These are phyloP conservation scores for Synanceia verrucosa DNA, from an alignment of 2,797 vertebrate genomes.

Conservation along the genomic window DNA sequence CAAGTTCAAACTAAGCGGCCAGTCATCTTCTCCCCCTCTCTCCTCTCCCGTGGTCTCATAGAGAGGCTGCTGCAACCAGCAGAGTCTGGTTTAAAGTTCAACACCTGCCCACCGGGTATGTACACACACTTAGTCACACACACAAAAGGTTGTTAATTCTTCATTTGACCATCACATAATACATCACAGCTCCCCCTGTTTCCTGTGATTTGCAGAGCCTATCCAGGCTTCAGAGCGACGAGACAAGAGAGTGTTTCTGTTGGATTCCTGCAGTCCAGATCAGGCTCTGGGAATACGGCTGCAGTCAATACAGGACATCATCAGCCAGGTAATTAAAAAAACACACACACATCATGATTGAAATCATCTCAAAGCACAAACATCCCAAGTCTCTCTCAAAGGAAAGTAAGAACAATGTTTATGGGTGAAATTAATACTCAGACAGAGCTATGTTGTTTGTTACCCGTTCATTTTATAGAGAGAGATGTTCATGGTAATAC, in stretches of 20 bases:
- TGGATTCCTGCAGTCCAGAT: slow-evolving; percentile 70
- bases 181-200: neutral
- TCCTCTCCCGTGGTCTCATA: slow-evolving; percentile 88
- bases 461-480: neutral
- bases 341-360: neutral
- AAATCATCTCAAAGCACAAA: neutral
- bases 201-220: slow-evolving; percentile 68
- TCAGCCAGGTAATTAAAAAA: slow-evolving; percentile 75
- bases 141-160: neutral
- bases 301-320: slow-evolving; percentile 81
- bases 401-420: neutral
- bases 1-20: slow-evolving; percentile 83
- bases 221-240: slow-evolving; percentile 67
- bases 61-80: slow-evolving; percentile 88
- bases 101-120: slow-evolving; percentile 81
- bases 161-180: neutral
- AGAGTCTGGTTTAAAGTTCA: slow-evolving; percentile 79
- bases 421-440: neutral
- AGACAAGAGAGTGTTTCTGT: slow-evolving; percentile 75
- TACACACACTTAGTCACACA: slow-evolving; percentile 5
- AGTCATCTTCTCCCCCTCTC: slow-evolving; percentile 88
- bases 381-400: neutral
- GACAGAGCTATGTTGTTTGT: neutral
- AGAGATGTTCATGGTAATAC: neutral
- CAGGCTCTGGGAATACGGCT: slow-evolving; percentile 76